Conservation (phyloP, 2,888 invertebrate genomes). For the Amblyjoppa fuscipennis region DNA sequence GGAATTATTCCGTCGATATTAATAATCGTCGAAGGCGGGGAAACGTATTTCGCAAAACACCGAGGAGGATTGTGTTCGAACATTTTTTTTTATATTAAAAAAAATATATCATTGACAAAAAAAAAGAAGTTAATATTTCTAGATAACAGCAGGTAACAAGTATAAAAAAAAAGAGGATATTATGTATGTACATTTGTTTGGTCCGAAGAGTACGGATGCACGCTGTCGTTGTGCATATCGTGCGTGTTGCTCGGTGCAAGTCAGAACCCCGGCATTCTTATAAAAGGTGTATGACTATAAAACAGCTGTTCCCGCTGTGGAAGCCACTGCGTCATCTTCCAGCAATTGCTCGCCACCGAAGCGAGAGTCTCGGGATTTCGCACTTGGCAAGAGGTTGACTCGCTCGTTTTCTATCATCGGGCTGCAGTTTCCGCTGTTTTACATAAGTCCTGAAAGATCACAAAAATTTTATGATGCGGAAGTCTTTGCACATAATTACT, state of each 20-base stretch:
- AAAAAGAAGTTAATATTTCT: constrained; percentile 34
- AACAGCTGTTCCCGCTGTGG: constrained; percentile 7
- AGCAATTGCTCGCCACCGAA: neutral
- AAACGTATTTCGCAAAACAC: constrained; percentile 6
- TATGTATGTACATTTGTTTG: constrained; percentile 65
- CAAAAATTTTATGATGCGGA: neutral
- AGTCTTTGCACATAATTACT: neutral
- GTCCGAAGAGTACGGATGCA: constrained; percentile 21
- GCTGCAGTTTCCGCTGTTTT: neutral
- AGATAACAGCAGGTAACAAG: constrained; percentile 64
- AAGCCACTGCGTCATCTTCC: constrained; percentile 12
- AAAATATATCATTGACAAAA: constrained; percentile 38
- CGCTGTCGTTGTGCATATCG: constrained; percentile 20
- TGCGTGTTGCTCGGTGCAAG: constrained; percentile 24
- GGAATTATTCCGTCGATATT: neutral
- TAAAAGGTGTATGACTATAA: constrained; percentile 12
- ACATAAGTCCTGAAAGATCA: constrained; percentile 7
- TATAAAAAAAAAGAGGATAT: constrained; percentile 41
- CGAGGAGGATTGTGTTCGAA: neutral
- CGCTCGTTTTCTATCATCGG: neutral
- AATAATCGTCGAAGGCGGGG: neutral
- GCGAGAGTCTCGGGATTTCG: neutral
- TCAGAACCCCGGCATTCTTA: constrained; percentile 23
- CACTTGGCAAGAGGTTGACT: neutral
- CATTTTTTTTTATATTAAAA: constrained; percentile 55